These are phyloP conservation scores for Marronus borbonicus DNA, from an alignment of 2,888 invertebrate genomes.

Conservation along the genomic window DNA sequence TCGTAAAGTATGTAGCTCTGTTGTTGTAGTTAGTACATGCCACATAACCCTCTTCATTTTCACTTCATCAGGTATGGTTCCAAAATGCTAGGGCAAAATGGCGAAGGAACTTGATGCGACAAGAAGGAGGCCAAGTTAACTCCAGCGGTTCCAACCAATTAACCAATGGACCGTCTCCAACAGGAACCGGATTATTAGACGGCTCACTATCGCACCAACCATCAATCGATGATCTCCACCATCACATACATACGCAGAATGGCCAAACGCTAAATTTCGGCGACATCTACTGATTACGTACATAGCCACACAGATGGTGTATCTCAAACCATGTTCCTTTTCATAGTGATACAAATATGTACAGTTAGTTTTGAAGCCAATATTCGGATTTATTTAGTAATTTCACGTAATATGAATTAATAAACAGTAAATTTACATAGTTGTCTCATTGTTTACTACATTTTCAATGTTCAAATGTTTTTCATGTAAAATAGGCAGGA, in stretches of 20 bases:
- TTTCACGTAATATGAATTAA: slow-evolving; percentile 6
- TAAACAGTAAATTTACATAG: slow-evolving; percentile 16
- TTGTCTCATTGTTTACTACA: slow-evolving; percentile 18
- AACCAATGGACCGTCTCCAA: slow-evolving; percentile 63
- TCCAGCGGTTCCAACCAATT: slow-evolving; percentile 61
- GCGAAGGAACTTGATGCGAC: slow-evolving; percentile 93
- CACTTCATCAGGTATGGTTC: slow-evolving; percentile 92
- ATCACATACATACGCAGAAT: slow-evolving; percentile 72
- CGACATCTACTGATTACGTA: slow-evolving; percentile 67
- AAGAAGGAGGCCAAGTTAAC: slow-evolving; percentile 75
- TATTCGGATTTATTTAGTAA: slow-evolving; percentile 30
- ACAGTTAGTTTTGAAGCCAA: slow-evolving; percentile 36
- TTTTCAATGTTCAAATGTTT: slow-evolving; percentile 21
- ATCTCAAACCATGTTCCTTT: slow-evolving; percentile 48
- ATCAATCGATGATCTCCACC: slow-evolving; percentile 73
- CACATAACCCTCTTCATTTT: not conserved
- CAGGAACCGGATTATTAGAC: slow-evolving; percentile 70
- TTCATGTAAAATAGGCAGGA: slow-evolving; percentile 44
- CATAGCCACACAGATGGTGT: slow-evolving; percentile 24
- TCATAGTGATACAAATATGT: slow-evolving; percentile 47
- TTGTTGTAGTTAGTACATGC: no score
- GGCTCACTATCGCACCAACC: slow-evolving; percentile 72
- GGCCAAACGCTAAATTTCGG: slow-evolving; percentile 67
- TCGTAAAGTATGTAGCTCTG: no score
- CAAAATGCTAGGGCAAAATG: slow-evolving; percentile 99